Conservation (phyloP, 1,140 invertebrate species). For the Brachionus calyciflorus region DNA sequence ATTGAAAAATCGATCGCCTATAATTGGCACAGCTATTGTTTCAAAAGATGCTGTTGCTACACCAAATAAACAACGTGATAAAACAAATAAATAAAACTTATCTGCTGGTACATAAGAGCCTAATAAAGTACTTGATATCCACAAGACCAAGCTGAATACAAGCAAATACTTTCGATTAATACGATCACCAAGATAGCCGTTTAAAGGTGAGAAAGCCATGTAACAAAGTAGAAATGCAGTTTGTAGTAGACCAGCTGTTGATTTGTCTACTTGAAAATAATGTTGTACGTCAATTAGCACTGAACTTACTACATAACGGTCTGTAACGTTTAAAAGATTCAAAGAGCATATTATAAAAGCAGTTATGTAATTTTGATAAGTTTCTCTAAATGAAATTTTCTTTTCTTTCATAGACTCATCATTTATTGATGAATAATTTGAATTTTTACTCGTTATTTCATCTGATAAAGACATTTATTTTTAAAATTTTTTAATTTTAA, state of each 20-base stretch:
- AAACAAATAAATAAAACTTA: slow-evolving; percentile 32
- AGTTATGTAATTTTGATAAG: slow-evolving; percentile 11
- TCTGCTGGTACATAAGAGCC: slow-evolving; percentile 3
- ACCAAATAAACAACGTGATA: slow-evolving; percentile 26
- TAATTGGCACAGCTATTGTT: slow-evolving; percentile 38
- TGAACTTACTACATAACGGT: slow-evolving; percentile 41
- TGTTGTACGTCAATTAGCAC: slow-evolving; percentile 31
- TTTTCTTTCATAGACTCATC: not conserved
- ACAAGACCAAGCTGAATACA: slow-evolving; percentile 28
- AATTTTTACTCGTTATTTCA: too few relatives aligned
- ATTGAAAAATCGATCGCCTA: slow-evolving; percentile 16
- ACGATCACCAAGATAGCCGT: slow-evolving; percentile 46
- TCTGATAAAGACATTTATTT: too few relatives aligned
- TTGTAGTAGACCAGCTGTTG: slow-evolving; percentile 43
- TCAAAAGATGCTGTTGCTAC: slow-evolving; percentile 45
- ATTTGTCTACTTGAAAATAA: slow-evolving; percentile 38
- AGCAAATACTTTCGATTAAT: slow-evolving; percentile 45
- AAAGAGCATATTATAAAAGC: not conserved
- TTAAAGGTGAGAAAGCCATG: slow-evolving; percentile 41
- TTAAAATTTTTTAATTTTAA: too few relatives aligned
- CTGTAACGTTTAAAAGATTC: slow-evolving; percentile 23
- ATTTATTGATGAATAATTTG: not conserved
- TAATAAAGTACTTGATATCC: slow-evolving; percentile 19
- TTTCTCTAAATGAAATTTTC: not conserved
- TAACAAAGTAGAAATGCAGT: slow-evolving; percentile 35